A percentile compares a stretch with the other conserved stretches of the same genome.
These are phyloP conservation scores for Acronicta psi DNA, from an alignment of 2,888 invertebrate species.

Conservation along the genomic window DNA sequence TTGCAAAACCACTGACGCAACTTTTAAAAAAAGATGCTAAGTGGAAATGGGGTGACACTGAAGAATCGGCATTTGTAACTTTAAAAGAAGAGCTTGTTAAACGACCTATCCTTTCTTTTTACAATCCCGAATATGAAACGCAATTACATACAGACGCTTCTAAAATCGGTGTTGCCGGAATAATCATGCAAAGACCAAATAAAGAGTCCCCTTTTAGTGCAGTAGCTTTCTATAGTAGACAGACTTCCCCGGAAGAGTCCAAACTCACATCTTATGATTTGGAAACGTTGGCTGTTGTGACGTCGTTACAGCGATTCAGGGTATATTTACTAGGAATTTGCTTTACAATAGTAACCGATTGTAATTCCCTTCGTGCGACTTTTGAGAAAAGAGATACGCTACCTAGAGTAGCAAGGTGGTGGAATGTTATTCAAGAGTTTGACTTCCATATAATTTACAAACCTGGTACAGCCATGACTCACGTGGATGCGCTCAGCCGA, in stretches of 20 bases:
- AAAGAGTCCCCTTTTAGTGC: neutral
- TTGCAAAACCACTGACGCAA: slow-evolving; percentile 1
- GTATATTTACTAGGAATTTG: slow-evolving; percentile 4
- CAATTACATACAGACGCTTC: slow-evolving; percentile 8
- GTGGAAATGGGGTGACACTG: neutral
- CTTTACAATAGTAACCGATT: slow-evolving; percentile 5
- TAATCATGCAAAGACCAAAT: neutral
- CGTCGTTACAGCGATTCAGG: slow-evolving; percentile 1
- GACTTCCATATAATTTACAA: slow-evolving; percentile 7
- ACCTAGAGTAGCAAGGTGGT: slow-evolving; percentile 14
- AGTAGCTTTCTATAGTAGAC: slow-evolving; percentile 2
- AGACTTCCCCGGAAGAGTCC: neutral
- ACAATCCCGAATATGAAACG: neutral
- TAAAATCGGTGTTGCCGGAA: slow-evolving; percentile 1
- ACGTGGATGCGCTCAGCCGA: slow-evolving; percentile 11
- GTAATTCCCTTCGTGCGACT: slow-evolving; percentile 8
- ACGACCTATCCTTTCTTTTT: neutral
- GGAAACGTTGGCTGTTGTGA: slow-evolving; percentile 7
- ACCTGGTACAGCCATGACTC: slow-evolving; percentile 6
- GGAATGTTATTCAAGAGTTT: slow-evolving; percentile 10
- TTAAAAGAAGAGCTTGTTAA: neutral
- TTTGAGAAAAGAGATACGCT: slow-evolving; percentile 4
- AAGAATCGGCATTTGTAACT: neutral
- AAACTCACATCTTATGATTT: neutral
- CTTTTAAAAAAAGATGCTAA: neutral